Evolutionary conservation across 1,140 invertebrate genomes (phyloP), one percentile per base, ranked within the genome.

Genomic region (Micrasema minimum): DNA sequence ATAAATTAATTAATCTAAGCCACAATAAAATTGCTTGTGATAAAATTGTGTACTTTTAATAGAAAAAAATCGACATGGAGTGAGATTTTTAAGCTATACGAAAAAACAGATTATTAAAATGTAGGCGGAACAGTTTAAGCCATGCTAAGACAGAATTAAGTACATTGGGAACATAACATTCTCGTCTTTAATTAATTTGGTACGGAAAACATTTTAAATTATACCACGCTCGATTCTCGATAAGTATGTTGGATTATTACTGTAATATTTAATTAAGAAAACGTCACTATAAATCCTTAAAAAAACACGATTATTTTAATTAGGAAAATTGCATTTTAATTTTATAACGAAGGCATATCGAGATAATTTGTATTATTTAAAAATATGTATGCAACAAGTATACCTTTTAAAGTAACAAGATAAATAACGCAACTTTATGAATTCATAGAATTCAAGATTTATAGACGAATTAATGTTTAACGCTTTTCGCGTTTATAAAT

Each of bases 231-330:
- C 26, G 7, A 31, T 31, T 2, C 26, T 31, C 26, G 26, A 31
- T 31, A 31, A 31, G 26, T 31, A 31, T 31, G 26, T 2, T 31
- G 7, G 7, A 31, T n/a, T 16, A 48, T 20, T 48, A 48, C 46
- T 2, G 12, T 43, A 66, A 66, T 72, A 61, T 72, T 72, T 72
- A 72, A 72, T 72, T 72, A 72, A 67, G 22, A 51, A 66, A 66
- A 66, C 70, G 70, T 37, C 70, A 38, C 45, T 23, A 23, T 72
- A 53, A 68, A 72, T 72, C 65, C 26, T 31, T 38, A 5, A 22
- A 20, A 66, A 51, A 66, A 51, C 62, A 51, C 12, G 35, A 59
- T 12, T 16, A 41, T 59, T 41, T 59, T 51, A 51, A 51, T 51
- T 51, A 51, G 11, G 12, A 51, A 22, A 51, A 51, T 51, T 22